Conservation (phyloP, 1,140 invertebrate species). For the Sesamia nonagrioides region DNA sequence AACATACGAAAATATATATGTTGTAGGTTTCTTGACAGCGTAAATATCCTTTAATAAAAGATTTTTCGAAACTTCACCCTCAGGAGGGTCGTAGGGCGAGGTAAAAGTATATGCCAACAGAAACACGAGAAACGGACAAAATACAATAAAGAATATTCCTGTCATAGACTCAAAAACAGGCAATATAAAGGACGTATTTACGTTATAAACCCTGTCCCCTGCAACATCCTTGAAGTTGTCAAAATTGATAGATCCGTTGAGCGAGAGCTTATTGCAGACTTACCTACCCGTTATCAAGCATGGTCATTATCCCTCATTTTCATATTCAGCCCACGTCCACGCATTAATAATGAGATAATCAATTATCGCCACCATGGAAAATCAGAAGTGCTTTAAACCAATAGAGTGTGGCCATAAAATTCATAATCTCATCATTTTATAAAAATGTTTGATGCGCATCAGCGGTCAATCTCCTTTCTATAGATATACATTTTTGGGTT, state of each 20-base stretch:
- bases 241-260: conserved; percentile 7
- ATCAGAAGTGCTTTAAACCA: not conserved
- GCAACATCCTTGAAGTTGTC: not conserved
- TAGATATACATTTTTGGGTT: not conserved
- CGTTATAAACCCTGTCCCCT: conserved; percentile 1
- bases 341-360: conserved; percentile 40
- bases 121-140: not conserved
- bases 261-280: not conserved
- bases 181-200: not conserved
- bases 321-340: conserved; percentile 19
- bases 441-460: no score
- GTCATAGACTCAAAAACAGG: not conserved
- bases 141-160: conserved; percentile 8
- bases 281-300: conserved; percentile 20
- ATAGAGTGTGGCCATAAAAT: no score
- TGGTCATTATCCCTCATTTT: conserved; percentile 32
- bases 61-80: conserved; percentile 4
- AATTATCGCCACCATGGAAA: conserved; percentile 15
- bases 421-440: no score
- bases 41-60: not conserved
- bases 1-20: not conserved
- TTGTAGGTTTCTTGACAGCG: not conserved
- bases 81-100: conserved; percentile 16
- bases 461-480: not conserved
- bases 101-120: not conserved